These are phyloP conservation scores for Cyclina sinensis DNA, from an alignment of 1,140 invertebrate genomes.

Conservation along the genomic window DNA sequence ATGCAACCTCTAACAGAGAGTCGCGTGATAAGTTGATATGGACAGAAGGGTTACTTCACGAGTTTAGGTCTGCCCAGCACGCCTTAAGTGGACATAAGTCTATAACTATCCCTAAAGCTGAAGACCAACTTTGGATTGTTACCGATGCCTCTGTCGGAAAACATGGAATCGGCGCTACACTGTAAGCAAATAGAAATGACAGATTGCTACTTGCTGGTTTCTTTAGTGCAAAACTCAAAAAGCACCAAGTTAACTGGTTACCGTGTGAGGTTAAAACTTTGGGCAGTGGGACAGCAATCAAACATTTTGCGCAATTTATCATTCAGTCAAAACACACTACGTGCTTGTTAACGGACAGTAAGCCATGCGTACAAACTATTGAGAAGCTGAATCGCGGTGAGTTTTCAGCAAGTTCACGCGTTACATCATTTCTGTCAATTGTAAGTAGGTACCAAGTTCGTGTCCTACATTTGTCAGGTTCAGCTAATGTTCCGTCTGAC, in stretches of 20 bases:
- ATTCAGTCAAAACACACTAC: too few relatives aligned
- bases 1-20: neutral
- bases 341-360: too few relatives aligned
- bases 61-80: conserved; percentile 37
- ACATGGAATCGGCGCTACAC: conserved; percentile 8
- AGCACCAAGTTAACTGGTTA: too few relatives aligned
- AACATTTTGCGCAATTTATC: too few relatives aligned
- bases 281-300: too few relatives aligned
- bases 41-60: conserved; percentile 16
- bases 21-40: conserved; percentile 60
- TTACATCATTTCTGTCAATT: conserved; percentile 68
- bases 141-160: conserved; percentile 23
- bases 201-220: conserved; percentile 5
- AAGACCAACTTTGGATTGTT: conserved; percentile 34
- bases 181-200: conserved; percentile 9
- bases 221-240: conserved; percentile 37
- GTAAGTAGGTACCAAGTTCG: conserved; percentile 17
- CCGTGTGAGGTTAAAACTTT: too few relatives aligned
- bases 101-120: neutral
- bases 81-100: conserved; percentile 20
- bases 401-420: conserved; percentile 66
- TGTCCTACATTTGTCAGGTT: neutral
- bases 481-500: conserved; percentile 30
- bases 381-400: conserved; percentile 70
- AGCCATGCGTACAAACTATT: conserved; percentile 68